Evolutionary conservation across 2,113 vertebrate genomes (phyloP), one percentile per base, ranked within the genome.

Genomic region (Silurus asotus): DNA sequence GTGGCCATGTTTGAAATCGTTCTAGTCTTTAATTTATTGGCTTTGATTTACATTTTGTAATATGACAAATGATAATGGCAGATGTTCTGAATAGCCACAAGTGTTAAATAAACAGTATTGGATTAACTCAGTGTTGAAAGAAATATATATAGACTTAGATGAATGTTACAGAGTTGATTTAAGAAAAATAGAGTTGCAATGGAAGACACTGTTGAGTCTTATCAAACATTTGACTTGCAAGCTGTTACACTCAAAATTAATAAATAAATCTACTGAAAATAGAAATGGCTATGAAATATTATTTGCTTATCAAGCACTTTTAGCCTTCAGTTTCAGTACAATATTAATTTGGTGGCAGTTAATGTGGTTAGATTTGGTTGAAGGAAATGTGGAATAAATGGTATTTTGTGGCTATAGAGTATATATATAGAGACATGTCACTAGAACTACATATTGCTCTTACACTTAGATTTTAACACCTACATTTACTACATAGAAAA

Each of bases 1-100:
- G 61, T 9, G 1, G 37, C 89, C 0, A 64, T 87, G 81, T 80
- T 93, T 64, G 88, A 83, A 48, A 23, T 19, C 10, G 10, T 85
- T 56, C 79, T 89, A 9, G 5, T 84, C 37, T 17, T 80, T 19
- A 49, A 19, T 69, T 62, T 84, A 20, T 5, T 88, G 28, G 84
- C 56, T 15, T 49, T 88, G 55, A 17, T 5, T 55, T 88, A 10
- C 15, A 19, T 83, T 82, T 75, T 67, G 8, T 83, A 37, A 87
- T 15, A 25, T 20, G 19, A 5, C 3, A 25, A 61, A 65, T 3
- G 23, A 62, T 28, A 49, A 7, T 67, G 3, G 14, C 61, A 64
- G 2, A 77, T 23, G 20, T 49, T 58, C 13, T 58, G 15, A 4
- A 53, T 28, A 28, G 20, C 55, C 8, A 79, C 8, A 25, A 58